Evolutionary conservation across 30 jellyfish, hydroid and myxozoan genomes (phyloP).

Genomic region (Morbakka virulenta): DNA sequence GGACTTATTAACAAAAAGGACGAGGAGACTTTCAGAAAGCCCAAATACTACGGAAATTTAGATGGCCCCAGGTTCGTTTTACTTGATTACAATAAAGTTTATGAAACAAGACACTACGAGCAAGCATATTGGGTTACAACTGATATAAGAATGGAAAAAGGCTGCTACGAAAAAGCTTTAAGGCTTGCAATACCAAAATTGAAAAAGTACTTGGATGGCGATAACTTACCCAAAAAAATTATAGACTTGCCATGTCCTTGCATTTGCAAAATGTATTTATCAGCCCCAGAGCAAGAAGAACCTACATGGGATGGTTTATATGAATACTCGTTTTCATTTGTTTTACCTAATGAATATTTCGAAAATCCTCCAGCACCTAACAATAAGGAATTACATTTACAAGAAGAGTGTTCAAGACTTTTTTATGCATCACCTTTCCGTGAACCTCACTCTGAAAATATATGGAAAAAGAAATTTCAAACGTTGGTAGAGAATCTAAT

Average conservation of each 20-base stretch:
- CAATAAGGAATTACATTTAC: slow-evolving; percentile 34
- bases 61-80: slow-evolving; percentile 49
- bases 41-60: slow-evolving; percentile 25
- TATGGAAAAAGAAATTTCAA: slow-evolving; percentile 9
- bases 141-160: neutral
- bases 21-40: slow-evolving; percentile 28
- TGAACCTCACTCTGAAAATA: neutral
- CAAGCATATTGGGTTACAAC: slow-evolving; percentile 68
- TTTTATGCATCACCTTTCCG: slow-evolving; percentile 30
- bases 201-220: slow-evolving; percentile 50
- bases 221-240: neutral
- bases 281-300: neutral
- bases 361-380: slow-evolving; percentile 71
- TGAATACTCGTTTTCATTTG: slow-evolving; percentile 60
- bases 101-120: slow-evolving; percentile 73
- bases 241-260: slow-evolving; percentile 9
- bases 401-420: slow-evolving; percentile 60
- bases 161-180: slow-evolving; percentile 10
- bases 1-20: slow-evolving; percentile 21
- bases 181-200: slow-evolving; percentile 36
- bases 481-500: neutral
- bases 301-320: neutral
- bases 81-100: slow-evolving; percentile 76
- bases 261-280: slow-evolving; percentile 6
- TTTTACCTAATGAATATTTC: slow-evolving; percentile 36